Evolutionary conservation across 2,888 invertebrate genomes (phyloP).

Genomic region (Neocrepidodera transversa): DNA sequence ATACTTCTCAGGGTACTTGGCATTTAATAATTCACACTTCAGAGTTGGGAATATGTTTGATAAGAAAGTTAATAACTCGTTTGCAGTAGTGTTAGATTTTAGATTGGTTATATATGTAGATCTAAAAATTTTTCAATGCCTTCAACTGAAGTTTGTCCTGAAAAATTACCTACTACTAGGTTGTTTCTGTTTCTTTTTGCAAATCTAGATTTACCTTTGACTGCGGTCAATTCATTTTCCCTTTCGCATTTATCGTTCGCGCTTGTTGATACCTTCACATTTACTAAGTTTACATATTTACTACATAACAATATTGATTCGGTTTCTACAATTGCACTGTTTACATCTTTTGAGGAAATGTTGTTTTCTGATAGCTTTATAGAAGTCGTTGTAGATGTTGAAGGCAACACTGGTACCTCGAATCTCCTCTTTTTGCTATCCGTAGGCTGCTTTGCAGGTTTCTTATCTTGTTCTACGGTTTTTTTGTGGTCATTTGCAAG

Average conservation of each 20-base stretch:
- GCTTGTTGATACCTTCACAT: constrained; percentile 6
- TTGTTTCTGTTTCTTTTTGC: neutral
- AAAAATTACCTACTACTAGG: constrained; percentile 4
- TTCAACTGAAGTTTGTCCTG: neutral
- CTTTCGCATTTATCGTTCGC: neutral
- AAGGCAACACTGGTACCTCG: neutral
- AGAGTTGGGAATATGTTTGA: neutral
- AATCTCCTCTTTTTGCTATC: too few relatives aligned
- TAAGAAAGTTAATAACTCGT: neutral
- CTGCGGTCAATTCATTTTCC: neutral
- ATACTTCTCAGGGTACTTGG: neutral
- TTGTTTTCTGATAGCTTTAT: neutral
- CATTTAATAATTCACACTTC: neutral
- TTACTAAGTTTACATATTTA: constrained; percentile 4
- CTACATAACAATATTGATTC: neutral
- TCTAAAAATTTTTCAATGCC: constrained; percentile 4
- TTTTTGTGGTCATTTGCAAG: constrained; percentile 5
- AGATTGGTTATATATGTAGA: too few relatives aligned
- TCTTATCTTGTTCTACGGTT: neutral
- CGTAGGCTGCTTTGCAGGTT: neutral
- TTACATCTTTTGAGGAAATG: neutral
- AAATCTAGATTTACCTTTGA: neutral
- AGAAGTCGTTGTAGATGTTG: neutral
- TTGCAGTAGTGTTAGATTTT: neutral
- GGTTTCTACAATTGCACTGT: neutral